Evolutionary conservation across 2,888 invertebrate species (phyloP).

Genomic region (Lochmaea crataegi): DNA sequence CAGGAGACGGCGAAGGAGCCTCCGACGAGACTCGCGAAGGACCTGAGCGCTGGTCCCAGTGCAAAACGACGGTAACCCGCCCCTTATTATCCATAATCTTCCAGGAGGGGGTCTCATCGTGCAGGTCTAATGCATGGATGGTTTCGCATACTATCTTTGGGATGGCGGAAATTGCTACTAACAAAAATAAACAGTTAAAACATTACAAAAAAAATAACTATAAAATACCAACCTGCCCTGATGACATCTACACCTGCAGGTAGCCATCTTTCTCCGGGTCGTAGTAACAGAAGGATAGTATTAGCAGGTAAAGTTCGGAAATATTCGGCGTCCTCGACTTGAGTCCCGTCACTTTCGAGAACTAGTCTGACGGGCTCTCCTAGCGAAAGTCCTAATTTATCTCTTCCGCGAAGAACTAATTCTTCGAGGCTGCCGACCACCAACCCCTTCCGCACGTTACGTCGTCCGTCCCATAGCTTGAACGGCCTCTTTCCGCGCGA

Average conservation of each 20-base stretch:
- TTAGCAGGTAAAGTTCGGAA: conserved; percentile 94
- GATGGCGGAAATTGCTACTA: conserved; percentile 91
- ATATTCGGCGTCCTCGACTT: conserved; percentile 96
- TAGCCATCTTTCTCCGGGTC: conserved; percentile 92
- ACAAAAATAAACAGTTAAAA: conserved; percentile 47
- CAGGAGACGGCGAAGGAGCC: conserved; percentile 65
- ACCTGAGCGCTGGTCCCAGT: conserved; percentile 93
- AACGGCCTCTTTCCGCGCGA: conserved; percentile 96
- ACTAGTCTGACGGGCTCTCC: conserved; percentile 91
- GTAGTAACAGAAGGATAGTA: conserved; percentile 87
- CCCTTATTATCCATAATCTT: conserved; percentile 99
- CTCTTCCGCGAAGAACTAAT: conserved; percentile 77
- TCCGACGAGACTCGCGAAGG: conserved; percentile 66
- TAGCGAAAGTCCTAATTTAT: conserved; percentile 88
- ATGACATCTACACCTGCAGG: conserved; percentile 95
- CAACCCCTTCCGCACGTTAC: conserved; percentile 92
- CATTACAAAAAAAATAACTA: not conserved
- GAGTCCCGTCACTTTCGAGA: conserved; percentile 95
- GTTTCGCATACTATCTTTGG: conserved; percentile 98
- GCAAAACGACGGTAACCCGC: conserved; percentile 94
- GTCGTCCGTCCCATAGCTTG: conserved; percentile 96
- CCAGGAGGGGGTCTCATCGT: conserved; percentile 97
- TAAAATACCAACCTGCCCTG: conserved; percentile 78
- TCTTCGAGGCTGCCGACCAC: conserved; percentile 93
- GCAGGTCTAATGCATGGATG: conserved; percentile 93